phyloP scores from a whole-genome alignment of 1,140 invertebrate species.

The Tetranychus cinnabarinus region DNA sequence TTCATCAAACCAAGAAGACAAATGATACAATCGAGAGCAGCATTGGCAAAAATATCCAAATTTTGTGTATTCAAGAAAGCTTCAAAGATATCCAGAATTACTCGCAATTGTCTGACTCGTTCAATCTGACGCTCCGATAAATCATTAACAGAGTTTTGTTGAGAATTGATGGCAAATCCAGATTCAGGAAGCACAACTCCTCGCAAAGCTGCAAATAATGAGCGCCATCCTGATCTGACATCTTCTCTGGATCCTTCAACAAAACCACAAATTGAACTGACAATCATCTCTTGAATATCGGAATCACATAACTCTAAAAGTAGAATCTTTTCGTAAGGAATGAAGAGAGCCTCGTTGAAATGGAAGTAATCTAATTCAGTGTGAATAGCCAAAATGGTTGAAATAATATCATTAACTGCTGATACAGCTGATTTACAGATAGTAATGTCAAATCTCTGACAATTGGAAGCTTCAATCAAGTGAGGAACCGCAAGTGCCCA shows the following conservation, averaged over 20 bases:
- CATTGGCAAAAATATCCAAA: constrained; percentile 72
- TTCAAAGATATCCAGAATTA: constrained; percentile 70
- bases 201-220: constrained; percentile 63
- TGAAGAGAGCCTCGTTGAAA: constrained; percentile 78
- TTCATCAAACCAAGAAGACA: constrained; percentile 48
- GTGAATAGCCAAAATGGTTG: constrained; percentile 50
- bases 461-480: constrained; percentile 66
- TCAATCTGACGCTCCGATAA: constrained; percentile 15
- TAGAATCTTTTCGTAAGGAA: constrained; percentile 78
- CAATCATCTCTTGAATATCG: constrained; percentile 72
- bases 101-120: constrained; percentile 31
- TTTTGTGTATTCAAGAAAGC: constrained; percentile 78
- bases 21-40: constrained; percentile 69
- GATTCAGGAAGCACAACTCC: constrained; percentile 32
- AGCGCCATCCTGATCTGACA: constrained; percentile 75
- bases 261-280: constrained; percentile 79
- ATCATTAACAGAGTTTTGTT: not conserved
- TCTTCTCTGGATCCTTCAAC: constrained; percentile 76
- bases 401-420: constrained; percentile 74
- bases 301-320: constrained; percentile 72
- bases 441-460: constrained; percentile 50
- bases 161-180: not conserved
- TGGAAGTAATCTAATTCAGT: constrained; percentile 73
- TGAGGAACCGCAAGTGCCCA: constrained; percentile 74
- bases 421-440: constrained; percentile 80